A percentile compares a stretch with the other conserved stretches of the same genome.
Conservation (phyloP, 1,140 invertebrate species). For the Drosophila persimilis region DNA sequence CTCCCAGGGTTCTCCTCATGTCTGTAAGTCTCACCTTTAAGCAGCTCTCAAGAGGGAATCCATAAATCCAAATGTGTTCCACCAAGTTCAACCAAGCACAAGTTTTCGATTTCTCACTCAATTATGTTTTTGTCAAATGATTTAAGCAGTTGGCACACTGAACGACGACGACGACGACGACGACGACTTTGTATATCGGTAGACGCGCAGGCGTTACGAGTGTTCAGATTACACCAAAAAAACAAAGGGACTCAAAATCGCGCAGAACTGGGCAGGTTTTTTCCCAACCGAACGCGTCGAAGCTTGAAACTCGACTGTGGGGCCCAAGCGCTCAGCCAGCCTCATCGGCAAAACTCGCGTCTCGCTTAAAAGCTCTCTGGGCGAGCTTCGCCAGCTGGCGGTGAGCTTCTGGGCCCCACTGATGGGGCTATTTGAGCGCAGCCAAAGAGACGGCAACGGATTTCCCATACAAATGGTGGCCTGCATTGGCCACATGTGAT, state of each 20-base stretch:
- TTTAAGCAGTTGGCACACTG: conserved; percentile 27
- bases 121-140: conserved; percentile 32
- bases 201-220: conserved; percentile 63
- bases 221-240: conserved; percentile 30
- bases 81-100: not conserved
- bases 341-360: too few species aligned
- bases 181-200: not conserved
- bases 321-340: not conserved
- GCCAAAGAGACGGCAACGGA: conserved; percentile 11
- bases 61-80: conserved; percentile 42
- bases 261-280: conserved; percentile 25
- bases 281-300: conserved; percentile 70
- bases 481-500: too few species aligned
- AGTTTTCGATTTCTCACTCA: conserved; percentile 32
- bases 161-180: not conserved
- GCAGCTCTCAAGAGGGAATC: conserved; percentile 14
- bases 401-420: too few species aligned
- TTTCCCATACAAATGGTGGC: not conserved
- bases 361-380: too few species aligned
- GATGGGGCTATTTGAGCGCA: not conserved
- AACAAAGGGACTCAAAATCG: conserved; percentile 22
- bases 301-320: conserved; percentile 70
- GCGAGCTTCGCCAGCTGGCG: too few species aligned
- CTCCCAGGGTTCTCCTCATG: too few species aligned
- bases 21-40: conserved; percentile 26